Evolutionary conservation across 2,797 vertebrate genomes (phyloP), one percentile per base, ranked within the genome.

Genomic region (Myoxocephalus aenaeus): DNA sequence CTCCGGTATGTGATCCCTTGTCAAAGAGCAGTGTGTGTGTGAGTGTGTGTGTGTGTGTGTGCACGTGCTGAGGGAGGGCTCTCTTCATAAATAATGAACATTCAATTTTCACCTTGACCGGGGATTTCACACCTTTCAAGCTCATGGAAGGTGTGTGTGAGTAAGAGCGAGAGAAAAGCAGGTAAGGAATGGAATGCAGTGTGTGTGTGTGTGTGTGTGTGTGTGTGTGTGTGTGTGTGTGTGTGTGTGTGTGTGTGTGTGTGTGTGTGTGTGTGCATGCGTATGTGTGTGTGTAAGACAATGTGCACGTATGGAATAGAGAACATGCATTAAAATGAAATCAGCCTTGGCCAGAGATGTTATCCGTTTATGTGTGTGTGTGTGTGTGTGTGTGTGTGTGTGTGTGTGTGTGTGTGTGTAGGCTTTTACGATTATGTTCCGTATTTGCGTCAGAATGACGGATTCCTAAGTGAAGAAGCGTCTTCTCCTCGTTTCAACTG

Each of bases 41-140:
- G 68, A 63, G 25, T 73, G 38, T 76, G 75, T 75, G 53, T 71
- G 67, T 54, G n/a, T 22, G 58, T 71, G 54, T 59, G 34, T 42
- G 71, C 51, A 42, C 67, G 62, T 48, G n/a, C 8, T 15, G 50
- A 70, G 44, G 46, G 63, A 80, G 34, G 58, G 65, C 61, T 71
- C 67, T 69, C 50, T 58, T 85, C 73, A 80, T 85, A 79, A 87
- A 89, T 87, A 89, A 89, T 76, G 70, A 82, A 85, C 75, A 64
- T 72, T 85, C 68, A 77, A 53, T 80, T 85, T 79, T 82, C 73
- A 81, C 74, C 62, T 75, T 62, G 5, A 65, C 68, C 18, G 6
- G 68, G 40, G 61, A 70, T 75, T 86, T 88, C 54, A 66, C 77
- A 84, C 69, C 59, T 69, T 64, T 86, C 69, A 67, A 65, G 65